Conservation (phyloP, 2,113 vertebrate genomes). For the Scartelaos histophorus region DNA sequence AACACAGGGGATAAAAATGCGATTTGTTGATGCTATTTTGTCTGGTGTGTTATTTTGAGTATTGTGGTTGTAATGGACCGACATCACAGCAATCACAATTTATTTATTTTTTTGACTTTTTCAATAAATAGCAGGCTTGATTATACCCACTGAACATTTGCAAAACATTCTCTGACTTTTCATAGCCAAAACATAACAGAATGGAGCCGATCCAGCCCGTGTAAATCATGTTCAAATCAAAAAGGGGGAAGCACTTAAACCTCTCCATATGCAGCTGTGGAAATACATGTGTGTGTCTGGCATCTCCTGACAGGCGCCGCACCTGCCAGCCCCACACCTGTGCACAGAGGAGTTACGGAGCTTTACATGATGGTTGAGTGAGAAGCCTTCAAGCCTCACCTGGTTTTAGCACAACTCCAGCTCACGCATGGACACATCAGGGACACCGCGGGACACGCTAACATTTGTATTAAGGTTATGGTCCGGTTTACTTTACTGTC, state of each 20-base stretch:
- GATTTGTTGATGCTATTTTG: too few species aligned
- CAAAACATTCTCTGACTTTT: conserved; percentile 1
- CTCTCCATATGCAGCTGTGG: conserved; percentile 33
- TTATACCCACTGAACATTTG: neutral
- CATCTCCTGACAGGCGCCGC: conserved; percentile 46
- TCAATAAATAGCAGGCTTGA: conserved; percentile 5
- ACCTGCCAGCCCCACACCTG: conserved; percentile 46
- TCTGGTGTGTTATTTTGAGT: neutral
- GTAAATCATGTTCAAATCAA: conserved; percentile 24
- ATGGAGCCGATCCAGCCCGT: neutral
- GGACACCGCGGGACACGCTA: neutral
- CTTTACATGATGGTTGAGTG: conserved; percentile 59
- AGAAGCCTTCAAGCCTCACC: conserved; percentile 49
- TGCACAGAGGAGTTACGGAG: conserved; percentile 22
- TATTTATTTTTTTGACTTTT: neutral
- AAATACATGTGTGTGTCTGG: conserved; percentile 40
- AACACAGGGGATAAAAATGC: too few species aligned
- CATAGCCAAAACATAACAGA: conserved; percentile 18
- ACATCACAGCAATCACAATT: neutral
- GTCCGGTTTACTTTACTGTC: neutral
- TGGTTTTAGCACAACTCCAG: conserved; percentile 40
- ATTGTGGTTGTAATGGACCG: neutral
- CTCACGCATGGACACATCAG: neutral
- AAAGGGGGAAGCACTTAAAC: conserved; percentile 58
- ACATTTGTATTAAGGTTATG: neutral